These are phyloP conservation scores for Dendrocincla fuliginosa DNA, from an alignment of 2,797 vertebrate genomes.

Conservation along the genomic window DNA sequence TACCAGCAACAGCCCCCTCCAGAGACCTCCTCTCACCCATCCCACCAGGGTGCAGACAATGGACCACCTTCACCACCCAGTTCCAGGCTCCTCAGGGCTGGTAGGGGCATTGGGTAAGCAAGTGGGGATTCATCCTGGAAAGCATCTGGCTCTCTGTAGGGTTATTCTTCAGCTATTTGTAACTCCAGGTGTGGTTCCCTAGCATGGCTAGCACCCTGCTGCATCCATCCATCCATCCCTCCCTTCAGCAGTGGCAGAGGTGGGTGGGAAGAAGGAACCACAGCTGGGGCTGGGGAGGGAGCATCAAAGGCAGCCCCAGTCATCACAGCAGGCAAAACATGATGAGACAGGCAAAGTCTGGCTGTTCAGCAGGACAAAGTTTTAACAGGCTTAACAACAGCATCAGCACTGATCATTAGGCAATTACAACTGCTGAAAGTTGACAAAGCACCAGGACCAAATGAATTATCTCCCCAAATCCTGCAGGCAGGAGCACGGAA, in stretches of 20 bases:
- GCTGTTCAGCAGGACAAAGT: constrained; percentile 50
- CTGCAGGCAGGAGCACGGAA: constrained; percentile 28
- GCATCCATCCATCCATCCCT: background rate
- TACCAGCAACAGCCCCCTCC: background rate
- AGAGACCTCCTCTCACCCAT: background rate
- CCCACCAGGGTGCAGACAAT: background rate
- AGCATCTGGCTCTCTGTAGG: background rate
- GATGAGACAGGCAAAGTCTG: background rate
- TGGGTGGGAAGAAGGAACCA: background rate
- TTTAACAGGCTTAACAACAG: constrained; percentile 65
- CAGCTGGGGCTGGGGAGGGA: background rate
- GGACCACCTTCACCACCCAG: background rate
- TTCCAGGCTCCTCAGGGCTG: accelerated
- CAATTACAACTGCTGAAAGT: constrained; percentile 58
- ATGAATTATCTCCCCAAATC: constrained; percentile 63
- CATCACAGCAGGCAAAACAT: constrained; percentile 4
- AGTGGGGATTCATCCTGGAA: background rate
- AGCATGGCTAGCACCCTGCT: background rate
- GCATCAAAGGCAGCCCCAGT: constrained; percentile 17
- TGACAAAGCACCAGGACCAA: constrained; percentile 54
- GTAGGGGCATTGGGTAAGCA: accelerated
- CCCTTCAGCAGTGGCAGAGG: background rate
- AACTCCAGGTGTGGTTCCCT: accelerated
- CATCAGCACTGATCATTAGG: constrained; percentile 64
- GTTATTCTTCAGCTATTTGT: background rate